Conservation (phyloP, 2,113 vertebrate species). For the Neomonachus schauinslandi region DNA sequence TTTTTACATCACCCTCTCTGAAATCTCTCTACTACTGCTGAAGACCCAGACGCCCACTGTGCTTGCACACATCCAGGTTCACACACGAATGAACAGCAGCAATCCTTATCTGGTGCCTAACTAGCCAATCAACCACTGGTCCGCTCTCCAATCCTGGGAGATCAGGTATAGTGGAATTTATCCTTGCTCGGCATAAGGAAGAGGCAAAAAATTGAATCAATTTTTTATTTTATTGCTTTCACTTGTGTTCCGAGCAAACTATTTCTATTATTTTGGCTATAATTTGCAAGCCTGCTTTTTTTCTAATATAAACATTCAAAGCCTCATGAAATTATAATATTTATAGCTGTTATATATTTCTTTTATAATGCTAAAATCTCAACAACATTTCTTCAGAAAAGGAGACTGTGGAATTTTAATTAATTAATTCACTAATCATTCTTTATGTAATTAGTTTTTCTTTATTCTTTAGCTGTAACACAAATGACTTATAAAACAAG, state of each 20-base stretch:
- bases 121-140: neutral
- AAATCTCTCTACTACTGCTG: neutral
- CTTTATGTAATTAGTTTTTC: neutral
- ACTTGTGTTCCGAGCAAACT: neutral
- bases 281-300: neutral
- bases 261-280: neutral
- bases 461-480: neutral
- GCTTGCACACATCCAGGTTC: neutral
- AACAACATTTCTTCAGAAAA: conserved; percentile 39
- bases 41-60: neutral
- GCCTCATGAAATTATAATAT: neutral
- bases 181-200: neutral
- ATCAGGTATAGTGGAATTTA: neutral
- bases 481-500: neutral
- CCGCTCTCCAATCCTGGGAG: neutral
- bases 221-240: neutral
- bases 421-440: conserved; percentile 33
- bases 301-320: conserved; percentile 7
- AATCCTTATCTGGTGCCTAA: neutral
- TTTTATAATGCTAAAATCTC: neutral
- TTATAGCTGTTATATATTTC: neutral
- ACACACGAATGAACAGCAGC: neutral
- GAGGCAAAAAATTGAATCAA: neutral
- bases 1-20: neutral
- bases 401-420: neutral